Base-by-base conservation (phyloP, 64 coral and sea anemone species). In the Montipora efflorescens region DNA sequence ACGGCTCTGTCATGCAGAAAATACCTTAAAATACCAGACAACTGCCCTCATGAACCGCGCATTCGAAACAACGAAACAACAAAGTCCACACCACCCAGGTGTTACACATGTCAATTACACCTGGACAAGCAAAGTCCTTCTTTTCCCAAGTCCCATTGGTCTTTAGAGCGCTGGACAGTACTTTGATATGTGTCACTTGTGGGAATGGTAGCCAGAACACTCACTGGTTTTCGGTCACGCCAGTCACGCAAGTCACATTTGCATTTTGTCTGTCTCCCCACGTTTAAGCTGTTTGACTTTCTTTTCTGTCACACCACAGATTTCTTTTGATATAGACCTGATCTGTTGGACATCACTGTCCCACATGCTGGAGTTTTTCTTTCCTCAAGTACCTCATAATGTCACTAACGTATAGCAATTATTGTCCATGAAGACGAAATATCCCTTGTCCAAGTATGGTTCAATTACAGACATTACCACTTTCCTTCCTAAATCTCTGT, bases 1-100 rank as follows among this genome's bases (percentile, higher is more conserved):
- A 7, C 61, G 81, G 48, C 25, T 59, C 28, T 80, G 81, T n/a
- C 74, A 76, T 52, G 66, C 81, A 72, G 19, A 81, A 81, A 90
- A 79, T 11, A 90, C 20, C 49, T 90, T 90, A n/a, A 67, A 81
- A 72, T 90, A 90, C 59, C 89, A 90, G 22, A 73, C 61, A 8
- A 74, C 67, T 82, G 78, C 66, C 79, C 79, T 83, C 64, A 82
- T 91, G 36, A 91, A 67, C 58, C 20, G 48, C 49, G 90, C 47
- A 82, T 82, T 62, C 19, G 87, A 19, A 19, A 59, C 79, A 53
- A 19, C 55, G 82, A 78, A 78, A 28, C 28, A 28, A 28, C 28
- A 28, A 36, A 36, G 36, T 91, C 90, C 51, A 91, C 78, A 82
- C 79, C 79, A 91, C 79, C 90, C 66, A 74, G 67, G 78, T 69